Percentiles rank a stretch among this genome's conserved stretches.
Evolutionary conservation across 2,888 invertebrate genomes (phyloP).

Genomic region (Anthrax anthrax): DNA sequence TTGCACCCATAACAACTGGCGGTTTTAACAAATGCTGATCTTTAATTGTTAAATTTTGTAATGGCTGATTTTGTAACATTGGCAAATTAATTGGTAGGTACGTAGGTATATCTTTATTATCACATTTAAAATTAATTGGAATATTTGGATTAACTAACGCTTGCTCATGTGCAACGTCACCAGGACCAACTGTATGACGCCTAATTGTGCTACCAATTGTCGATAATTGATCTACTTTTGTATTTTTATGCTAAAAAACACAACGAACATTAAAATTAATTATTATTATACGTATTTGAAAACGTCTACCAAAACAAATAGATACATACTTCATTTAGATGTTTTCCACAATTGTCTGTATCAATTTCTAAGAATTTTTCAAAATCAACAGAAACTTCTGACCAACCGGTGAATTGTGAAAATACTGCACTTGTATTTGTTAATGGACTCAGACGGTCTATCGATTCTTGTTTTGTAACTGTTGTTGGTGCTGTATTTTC

Average conservation of each 20-base stretch:
- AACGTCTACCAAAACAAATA: background rate
- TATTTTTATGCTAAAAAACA: background rate
- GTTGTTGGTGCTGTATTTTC: no score
- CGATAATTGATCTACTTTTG: slow-evolving; percentile 15
- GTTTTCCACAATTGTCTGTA: slow-evolving; percentile 20
- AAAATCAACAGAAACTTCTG: slow-evolving; percentile 28
- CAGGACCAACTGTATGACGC: slow-evolving; percentile 86
- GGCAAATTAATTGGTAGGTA: slow-evolving; percentile 77
- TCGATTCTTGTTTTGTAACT: slow-evolving; percentile 27
- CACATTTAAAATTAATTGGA: slow-evolving; percentile 30
- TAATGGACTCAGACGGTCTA: slow-evolving; percentile 32
- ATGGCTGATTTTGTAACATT: slow-evolving; percentile 66
- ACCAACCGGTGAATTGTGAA: slow-evolving; percentile 22
- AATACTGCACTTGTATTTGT: slow-evolving; percentile 24
- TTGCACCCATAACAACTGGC: slow-evolving; percentile 76
- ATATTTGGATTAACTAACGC: slow-evolving; percentile 40
- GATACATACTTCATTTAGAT: slow-evolving; percentile 24
- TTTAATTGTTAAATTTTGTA: slow-evolving; percentile 74
- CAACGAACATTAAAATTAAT: background rate
- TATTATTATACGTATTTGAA: no score
- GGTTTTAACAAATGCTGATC: slow-evolving; percentile 89
- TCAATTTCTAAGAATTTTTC: slow-evolving; percentile 33
- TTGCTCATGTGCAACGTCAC: slow-evolving; percentile 75
- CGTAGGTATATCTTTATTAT: slow-evolving; percentile 31
- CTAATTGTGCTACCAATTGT: slow-evolving; percentile 38